Conservation (phyloP, 2,888 invertebrate species). For the Erpobdella octoculata region DNA sequence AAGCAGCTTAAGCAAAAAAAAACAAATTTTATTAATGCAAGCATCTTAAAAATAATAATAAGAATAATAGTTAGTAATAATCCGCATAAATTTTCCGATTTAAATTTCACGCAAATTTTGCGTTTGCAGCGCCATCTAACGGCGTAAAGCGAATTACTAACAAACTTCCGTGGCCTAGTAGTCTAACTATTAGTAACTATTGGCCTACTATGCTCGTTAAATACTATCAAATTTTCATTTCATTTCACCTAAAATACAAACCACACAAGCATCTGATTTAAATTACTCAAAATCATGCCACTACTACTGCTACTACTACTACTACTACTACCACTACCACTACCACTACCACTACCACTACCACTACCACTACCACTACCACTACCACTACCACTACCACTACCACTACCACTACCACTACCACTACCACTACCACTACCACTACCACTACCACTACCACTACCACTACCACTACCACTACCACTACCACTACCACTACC, state of each 20-base stretch:
- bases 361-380: conserved; percentile 18
- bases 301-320: conserved; percentile 1
- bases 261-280: no score
- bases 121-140: no score
- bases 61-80: no score
- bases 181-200: no score
- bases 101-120: no score
- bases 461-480: conserved; percentile 18
- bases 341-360: conserved; percentile 15
- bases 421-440: conserved; percentile 12
- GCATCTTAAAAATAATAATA: no score
- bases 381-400: conserved; percentile 7
- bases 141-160: no score
- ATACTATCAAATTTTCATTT: no score
- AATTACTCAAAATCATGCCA: not conserved
- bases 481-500: conserved; percentile 11
- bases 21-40: not conserved
- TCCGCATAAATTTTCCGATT: no score
- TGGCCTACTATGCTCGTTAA: no score
- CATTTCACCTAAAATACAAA: no score
- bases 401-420: conserved; percentile 7
- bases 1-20: not conserved
- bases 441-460: conserved; percentile 19
- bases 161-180: no score
- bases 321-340: not conserved